Evolutionary conservation across 2,113 vertebrate species (phyloP).

Genomic region (Plecturocebus donacophilus): DNA sequence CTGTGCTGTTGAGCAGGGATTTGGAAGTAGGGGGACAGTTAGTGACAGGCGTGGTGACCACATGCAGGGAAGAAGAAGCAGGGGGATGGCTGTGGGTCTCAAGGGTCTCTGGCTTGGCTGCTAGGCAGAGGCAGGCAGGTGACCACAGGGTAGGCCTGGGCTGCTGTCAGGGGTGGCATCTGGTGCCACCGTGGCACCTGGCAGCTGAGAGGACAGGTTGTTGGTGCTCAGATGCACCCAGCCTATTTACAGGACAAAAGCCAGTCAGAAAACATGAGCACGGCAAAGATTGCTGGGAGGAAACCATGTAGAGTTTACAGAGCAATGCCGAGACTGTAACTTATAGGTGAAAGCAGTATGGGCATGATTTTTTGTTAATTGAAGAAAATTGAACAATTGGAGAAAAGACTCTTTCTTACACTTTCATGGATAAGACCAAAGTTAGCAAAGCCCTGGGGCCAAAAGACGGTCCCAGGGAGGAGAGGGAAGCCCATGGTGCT

Average conservation of each 20-base stretch:
- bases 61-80: rapidly evolving
- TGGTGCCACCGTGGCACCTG: rapidly evolving
- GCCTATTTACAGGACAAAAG: neutral
- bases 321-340: rapidly evolving
- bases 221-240: neutral
- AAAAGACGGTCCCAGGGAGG: too few relatives aligned
- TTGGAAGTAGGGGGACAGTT: neutral
- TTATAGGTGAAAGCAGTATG: neutral
- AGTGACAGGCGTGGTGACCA: neutral
- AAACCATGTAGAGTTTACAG: rapidly evolving
- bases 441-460: neutral
- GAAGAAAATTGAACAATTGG: neutral
- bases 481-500: neutral
- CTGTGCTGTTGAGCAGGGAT: neutral
- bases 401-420: neutral
- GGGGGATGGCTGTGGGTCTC: neutral
- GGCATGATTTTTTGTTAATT: neutral
- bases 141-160: neutral
- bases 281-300: rapidly evolving
- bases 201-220: neutral
- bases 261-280: rapidly evolving
- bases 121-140: neutral
- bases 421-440: neutral
- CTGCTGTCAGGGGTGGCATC: neutral
- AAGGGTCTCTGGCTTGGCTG: neutral